Evolutionary conservation across 1,140 invertebrate species (phyloP).

Genomic region (Platorchestia sp.): DNA sequence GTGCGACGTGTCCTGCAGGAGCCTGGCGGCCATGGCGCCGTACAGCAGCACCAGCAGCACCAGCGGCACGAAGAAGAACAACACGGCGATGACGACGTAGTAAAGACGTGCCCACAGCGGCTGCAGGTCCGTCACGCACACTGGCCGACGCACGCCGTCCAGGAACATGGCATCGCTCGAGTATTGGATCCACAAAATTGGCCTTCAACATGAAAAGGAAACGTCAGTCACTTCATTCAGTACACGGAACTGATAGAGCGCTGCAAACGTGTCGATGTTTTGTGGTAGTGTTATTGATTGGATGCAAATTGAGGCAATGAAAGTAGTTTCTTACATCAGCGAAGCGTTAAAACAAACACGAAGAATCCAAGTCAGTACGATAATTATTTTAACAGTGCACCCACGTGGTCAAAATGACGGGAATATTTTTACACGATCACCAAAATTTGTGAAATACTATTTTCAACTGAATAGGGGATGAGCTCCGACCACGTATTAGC

Average conservation of each 20-base stretch:
- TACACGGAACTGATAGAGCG: neutral
- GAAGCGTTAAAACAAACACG: too few species aligned
- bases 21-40: slow-evolving; percentile 84
- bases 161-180: slow-evolving; percentile 78
- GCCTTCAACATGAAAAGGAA: slow-evolving; percentile 76
- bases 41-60: slow-evolving; percentile 85
- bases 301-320: neutral
- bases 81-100: slow-evolving; percentile 80
- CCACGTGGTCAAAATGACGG: too few species aligned
- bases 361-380: too few species aligned
- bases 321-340: neutral
- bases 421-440: too few species aligned
- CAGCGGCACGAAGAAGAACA: slow-evolving; percentile 88
- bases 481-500: too few species aligned
- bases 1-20: slow-evolving; percentile 75
- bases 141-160: slow-evolving; percentile 79
- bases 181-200: slow-evolving; percentile 75
- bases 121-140: slow-evolving; percentile 82
- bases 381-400: too few species aligned
- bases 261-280: neutral
- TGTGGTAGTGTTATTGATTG: neutral
- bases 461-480: too few species aligned
- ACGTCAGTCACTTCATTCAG: neutral
- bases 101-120: slow-evolving; percentile 82
- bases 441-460: too few species aligned